Conservation (phyloP, 1,140 invertebrate species). For the Drosophila orosa region DNA sequence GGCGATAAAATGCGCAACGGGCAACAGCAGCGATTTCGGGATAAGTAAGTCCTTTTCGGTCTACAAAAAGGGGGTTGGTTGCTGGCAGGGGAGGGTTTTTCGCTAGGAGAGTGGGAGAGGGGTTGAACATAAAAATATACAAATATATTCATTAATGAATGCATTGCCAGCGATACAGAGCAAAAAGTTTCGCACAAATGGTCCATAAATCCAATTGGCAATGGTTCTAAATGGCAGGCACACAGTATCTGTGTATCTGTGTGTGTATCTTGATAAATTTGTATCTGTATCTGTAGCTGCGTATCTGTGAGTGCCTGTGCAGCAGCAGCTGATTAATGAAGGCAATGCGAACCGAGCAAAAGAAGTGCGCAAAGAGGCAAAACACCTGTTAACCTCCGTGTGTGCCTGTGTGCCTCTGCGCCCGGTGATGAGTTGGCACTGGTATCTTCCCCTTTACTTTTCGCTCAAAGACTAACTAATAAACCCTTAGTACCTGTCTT, state of each 20-base stretch:
- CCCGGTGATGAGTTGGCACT: constrained; percentile 40
- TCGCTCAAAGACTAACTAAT: not conserved
- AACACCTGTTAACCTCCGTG: constrained; percentile 71
- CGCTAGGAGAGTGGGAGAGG: not conserved
- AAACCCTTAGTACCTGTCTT: not conserved
- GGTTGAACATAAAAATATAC: constrained; percentile 44
- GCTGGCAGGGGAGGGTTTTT: not conserved
- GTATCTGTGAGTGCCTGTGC: constrained; percentile 22
- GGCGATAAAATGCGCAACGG: constrained; percentile 77
- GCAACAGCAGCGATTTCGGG: constrained; percentile 28
- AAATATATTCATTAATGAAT: constrained; percentile 48
- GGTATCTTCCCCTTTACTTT: not conserved
- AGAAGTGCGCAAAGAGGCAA: constrained; percentile 64
- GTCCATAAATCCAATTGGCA: constrained; percentile 52
- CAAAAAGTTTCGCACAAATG: constrained; percentile 24
- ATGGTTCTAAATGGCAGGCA: constrained; percentile 29
- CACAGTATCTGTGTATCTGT: constrained; percentile 3
- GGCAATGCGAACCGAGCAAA: constrained; percentile 14
- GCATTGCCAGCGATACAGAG: constrained; percentile 13
- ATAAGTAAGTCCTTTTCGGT: constrained; percentile 48
- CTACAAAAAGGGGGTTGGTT: constrained; percentile 12
- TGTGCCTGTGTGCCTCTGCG: constrained; percentile 16
- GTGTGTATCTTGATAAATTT: constrained; percentile 22
- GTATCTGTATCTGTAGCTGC: constrained; percentile 6
- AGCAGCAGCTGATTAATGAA: constrained; percentile 47